phyloP scores from a whole-genome alignment of 2,888 invertebrate species.

The Agonum fuliginosum region DNA sequence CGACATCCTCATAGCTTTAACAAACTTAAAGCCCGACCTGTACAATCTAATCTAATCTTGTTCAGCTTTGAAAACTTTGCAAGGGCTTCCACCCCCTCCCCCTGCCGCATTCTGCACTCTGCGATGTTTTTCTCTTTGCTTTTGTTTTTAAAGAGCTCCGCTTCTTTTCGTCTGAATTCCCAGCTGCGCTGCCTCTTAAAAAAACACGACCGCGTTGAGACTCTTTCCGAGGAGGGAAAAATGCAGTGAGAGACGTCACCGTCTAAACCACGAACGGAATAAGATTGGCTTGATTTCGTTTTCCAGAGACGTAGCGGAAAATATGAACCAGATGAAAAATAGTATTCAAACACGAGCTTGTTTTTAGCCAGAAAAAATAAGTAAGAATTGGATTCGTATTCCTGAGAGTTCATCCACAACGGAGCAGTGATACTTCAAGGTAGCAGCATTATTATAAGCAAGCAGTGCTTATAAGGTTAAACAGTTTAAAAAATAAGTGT shows the following conservation, averaged over 20 bases:
- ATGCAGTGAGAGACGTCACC: not conserved
- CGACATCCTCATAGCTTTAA: slow-evolving; percentile 10
- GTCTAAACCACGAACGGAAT: slow-evolving; percentile 51
- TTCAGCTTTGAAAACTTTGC: slow-evolving; percentile 28
- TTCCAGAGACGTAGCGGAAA: slow-evolving; percentile 52
- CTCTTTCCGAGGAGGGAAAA: not conserved
- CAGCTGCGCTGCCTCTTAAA: slow-evolving; percentile 57
- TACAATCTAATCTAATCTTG: slow-evolving; percentile 41
- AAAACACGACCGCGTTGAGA: slow-evolving; percentile 49
- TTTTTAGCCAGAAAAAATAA: too few relatives aligned
- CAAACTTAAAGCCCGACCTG: slow-evolving; percentile 28
- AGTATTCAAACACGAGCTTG: slow-evolving; percentile 40
- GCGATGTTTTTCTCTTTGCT: slow-evolving; percentile 55
- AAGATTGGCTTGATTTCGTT: slow-evolving; percentile 58
- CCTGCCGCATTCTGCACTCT: slow-evolving; percentile 17
- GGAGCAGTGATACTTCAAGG: too few relatives aligned
- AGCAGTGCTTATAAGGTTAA: too few relatives aligned
- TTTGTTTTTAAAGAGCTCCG: slow-evolving; percentile 58
- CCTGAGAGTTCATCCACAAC: too few relatives aligned
- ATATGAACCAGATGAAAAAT: slow-evolving; percentile 53
- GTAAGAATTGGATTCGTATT: too few relatives aligned
- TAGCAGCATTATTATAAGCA: too few relatives aligned
- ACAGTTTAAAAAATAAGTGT: too few relatives aligned
- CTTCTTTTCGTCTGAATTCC: slow-evolving; percentile 57
- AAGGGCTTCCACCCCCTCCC: not conserved